Conservation (phyloP, 1,140 invertebrate species). For the Apis dorsata region DNA sequence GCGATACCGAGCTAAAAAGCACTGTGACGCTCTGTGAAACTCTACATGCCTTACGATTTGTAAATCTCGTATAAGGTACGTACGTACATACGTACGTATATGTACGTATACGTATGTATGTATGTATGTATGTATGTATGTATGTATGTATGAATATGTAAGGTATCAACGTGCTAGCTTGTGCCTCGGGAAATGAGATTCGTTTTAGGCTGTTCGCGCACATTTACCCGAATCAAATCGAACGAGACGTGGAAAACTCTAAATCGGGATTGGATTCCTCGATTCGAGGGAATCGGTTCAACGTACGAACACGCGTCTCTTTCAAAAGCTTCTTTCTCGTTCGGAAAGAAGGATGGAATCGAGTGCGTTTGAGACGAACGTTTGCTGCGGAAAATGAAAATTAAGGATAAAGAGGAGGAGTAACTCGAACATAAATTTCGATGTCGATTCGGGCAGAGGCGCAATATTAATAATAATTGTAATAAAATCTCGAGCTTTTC, state of each 20-base stretch:
- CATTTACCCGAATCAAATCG: neutral
- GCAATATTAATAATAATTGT: neutral
- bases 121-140: conserved; percentile 5
- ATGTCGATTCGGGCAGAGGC: neutral
- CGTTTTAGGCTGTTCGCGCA: conserved; percentile 10
- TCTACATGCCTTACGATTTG: conserved; percentile 17
- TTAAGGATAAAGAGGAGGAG: neutral
- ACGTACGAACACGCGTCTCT: too few relatives aligned
- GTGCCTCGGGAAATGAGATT: conserved; percentile 31
- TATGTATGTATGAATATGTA: conserved; percentile 33
- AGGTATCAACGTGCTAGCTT: conserved; percentile 18
- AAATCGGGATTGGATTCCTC: too few relatives aligned
- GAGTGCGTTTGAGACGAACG: neutral
- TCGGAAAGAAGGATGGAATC: neutral
- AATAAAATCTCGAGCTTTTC: neutral
- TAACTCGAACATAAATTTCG: neutral
- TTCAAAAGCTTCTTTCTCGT: neutral
- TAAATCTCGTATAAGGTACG: conserved; percentile 21
- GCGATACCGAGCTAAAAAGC: conserved; percentile 31
- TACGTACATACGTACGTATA: conserved; percentile 21
- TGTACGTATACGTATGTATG: neutral
- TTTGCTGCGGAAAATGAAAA: neutral
- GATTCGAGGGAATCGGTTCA: neutral
- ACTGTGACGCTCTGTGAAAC: conserved; percentile 3
- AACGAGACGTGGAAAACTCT: neutral